Percentiles rank a stretch among this genome's conserved stretches.
phyloP scores from a whole-genome alignment of 2,797 vertebrate species.

The Astyanax mexicanus region DNA sequence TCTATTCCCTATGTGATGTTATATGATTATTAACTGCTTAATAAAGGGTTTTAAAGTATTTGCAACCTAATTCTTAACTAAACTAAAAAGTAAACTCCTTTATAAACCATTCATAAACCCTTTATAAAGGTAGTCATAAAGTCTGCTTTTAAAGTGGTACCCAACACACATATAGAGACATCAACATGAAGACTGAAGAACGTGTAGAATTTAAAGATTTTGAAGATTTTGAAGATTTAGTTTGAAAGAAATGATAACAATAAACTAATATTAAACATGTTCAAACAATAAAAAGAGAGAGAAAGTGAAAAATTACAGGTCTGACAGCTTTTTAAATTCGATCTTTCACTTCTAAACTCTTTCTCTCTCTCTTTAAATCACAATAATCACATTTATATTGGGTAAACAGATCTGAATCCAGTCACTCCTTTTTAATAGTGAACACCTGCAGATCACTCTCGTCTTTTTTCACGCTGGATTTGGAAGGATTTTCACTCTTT shows the following conservation, averaged over 20 bases:
- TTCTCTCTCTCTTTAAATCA: constrained; percentile 16
- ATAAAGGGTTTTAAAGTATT: too few relatives aligned
- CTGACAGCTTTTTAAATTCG: neutral
- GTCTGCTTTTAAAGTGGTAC: too few relatives aligned
- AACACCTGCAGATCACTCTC: constrained; percentile 5
- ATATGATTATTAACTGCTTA: too few relatives aligned
- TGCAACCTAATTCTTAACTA: too few relatives aligned
- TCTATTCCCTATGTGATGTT: too few relatives aligned
- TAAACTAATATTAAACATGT: neutral
- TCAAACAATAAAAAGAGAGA: too few relatives aligned
- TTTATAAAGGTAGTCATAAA: too few relatives aligned
- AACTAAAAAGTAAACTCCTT: too few relatives aligned
- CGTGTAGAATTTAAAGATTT: too few relatives aligned
- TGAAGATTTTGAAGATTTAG: too few relatives aligned
- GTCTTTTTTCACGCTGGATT: neutral
- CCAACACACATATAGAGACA: constrained; percentile 8
- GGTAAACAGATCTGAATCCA: constrained; percentile 31
- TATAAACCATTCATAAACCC: too few relatives aligned
- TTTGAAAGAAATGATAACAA: neutral
- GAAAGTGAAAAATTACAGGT: too few relatives aligned
- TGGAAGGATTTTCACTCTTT: constrained; percentile 17
- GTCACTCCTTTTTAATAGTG: constrained; percentile 16
- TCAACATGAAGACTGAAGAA: neutral
- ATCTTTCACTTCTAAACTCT: neutral
- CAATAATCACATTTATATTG: constrained; percentile 5